Percentiles rank a stretch among this genome's conserved stretches.
phyloP scores from a whole-genome alignment of 2,113 vertebrate genomes.

The Phylloscopus trochilus region DNA sequence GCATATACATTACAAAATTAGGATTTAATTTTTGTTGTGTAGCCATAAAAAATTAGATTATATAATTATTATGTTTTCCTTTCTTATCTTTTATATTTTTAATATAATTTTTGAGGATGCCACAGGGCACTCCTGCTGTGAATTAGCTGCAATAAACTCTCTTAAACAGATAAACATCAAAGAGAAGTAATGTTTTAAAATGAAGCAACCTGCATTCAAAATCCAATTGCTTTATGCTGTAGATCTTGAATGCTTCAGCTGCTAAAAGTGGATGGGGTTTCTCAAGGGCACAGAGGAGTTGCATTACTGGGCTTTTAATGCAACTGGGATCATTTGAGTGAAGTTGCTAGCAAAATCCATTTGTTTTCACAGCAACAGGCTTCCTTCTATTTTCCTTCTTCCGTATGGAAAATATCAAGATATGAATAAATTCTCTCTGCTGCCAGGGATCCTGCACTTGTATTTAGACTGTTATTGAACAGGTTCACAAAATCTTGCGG shows the following conservation, averaged over 20 bases:
- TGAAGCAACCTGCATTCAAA: constrained; percentile 57
- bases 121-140: constrained; percentile 63
- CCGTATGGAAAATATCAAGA: not conserved
- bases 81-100: constrained; percentile 61
- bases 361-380: not conserved
- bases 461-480: not conserved
- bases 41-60: constrained; percentile 66
- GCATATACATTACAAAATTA: constrained; percentile 55
- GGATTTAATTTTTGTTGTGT: constrained; percentile 51
- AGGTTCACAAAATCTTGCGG: not conserved
- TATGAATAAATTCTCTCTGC: not conserved
- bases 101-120: constrained; percentile 61
- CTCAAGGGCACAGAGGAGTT: constrained; percentile 17
- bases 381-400: not conserved
- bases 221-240: constrained; percentile 29
- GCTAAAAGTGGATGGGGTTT: not conserved
- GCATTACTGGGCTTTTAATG: not conserved
- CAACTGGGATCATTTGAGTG: not conserved
- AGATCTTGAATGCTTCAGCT: constrained; percentile 15
- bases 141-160: constrained; percentile 55
- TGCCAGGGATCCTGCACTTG: not conserved
- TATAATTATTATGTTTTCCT: constrained; percentile 56
- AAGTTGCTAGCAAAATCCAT: not conserved
- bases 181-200: constrained; percentile 57
- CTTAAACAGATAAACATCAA: constrained; percentile 64